phyloP scores from a whole-genome alignment of 2,888 invertebrate species.

The Stenodema calcarata region DNA sequence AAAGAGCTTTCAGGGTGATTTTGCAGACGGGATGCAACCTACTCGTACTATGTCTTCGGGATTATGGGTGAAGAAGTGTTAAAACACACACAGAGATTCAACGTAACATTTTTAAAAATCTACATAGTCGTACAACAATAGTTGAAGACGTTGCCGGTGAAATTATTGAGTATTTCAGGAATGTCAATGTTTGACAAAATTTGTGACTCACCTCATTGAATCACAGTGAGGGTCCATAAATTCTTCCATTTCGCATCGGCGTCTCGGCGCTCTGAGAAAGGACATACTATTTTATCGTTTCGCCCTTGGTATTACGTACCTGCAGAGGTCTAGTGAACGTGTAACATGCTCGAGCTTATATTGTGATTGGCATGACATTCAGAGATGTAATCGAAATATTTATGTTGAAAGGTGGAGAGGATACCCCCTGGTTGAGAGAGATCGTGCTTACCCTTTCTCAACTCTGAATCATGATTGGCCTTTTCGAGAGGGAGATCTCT shows the following conservation, averaged over 20 bases:
- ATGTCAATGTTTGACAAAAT: too few relatives aligned
- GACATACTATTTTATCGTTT: not conserved
- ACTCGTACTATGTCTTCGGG: too few relatives aligned
- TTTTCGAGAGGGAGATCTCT: slow-evolving; percentile 27
- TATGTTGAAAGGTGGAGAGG: slow-evolving; percentile 22
- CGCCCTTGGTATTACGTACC: not conserved
- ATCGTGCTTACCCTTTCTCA: slow-evolving; percentile 18
- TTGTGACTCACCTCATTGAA: too few relatives aligned
- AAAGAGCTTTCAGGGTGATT: too few relatives aligned
- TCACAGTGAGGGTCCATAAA: too few relatives aligned
- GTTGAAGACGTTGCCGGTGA: too few relatives aligned
- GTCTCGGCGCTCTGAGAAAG: not conserved
- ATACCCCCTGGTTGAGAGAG: not conserved
- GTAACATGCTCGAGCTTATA: not conserved
- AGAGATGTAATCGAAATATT: slow-evolving; percentile 43
- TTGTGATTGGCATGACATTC: slow-evolving; percentile 43
- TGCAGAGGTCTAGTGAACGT: not conserved
- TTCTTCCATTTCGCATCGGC: not conserved
- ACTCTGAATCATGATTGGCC: slow-evolving; percentile 36
- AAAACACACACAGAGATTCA: too few relatives aligned
- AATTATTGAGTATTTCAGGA: too few relatives aligned
- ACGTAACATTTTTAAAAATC: too few relatives aligned
- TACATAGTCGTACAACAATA: too few relatives aligned
- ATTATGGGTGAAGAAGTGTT: too few relatives aligned
- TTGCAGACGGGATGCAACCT: too few relatives aligned